Evolutionary conservation across 1,140 invertebrate genomes (phyloP).

Genomic region (Glossosoma conforme): DNA sequence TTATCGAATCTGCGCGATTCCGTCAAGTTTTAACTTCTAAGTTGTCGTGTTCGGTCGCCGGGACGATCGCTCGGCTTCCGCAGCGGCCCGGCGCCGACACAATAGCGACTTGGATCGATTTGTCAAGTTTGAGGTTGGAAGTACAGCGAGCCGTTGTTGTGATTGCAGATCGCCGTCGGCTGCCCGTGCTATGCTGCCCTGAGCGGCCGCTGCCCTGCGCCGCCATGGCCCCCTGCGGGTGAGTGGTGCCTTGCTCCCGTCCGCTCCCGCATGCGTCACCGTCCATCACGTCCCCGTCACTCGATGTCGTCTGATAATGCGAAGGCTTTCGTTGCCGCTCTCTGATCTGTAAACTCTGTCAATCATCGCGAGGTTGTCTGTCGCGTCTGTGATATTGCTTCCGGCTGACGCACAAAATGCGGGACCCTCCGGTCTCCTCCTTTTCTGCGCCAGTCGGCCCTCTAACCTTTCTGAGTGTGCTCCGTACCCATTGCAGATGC

Average conservation of each 20-base stretch:
- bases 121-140: no score
- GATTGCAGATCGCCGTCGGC: no score
- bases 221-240: constrained; percentile 1
- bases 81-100: no score
- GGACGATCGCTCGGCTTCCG: not conserved
- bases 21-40: no score
- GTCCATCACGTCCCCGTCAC: not conserved
- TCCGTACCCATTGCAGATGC: constrained; percentile 21
- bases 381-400: no score
- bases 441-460: constrained; percentile 6
- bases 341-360: no score
- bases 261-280: constrained; percentile 7
- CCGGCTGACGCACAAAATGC: no score
- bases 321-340: constrained; percentile 51
- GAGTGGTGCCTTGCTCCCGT: not conserved
- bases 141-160: no score
- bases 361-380: constrained; percentile 24
- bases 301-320: constrained; percentile 35
- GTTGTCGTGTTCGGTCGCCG: no score
- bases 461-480: constrained; percentile 18
- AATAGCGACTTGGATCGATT: no score
- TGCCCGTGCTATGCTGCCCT: no score
- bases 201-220: not conserved
- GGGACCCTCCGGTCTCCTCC: not conserved
- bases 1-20: constrained; percentile 21